A percentile compares a stretch with the other conserved stretches of the same genome.
Evolutionary conservation across 2,888 invertebrate species (phyloP).

Genomic region (Pteria penguin): DNA sequence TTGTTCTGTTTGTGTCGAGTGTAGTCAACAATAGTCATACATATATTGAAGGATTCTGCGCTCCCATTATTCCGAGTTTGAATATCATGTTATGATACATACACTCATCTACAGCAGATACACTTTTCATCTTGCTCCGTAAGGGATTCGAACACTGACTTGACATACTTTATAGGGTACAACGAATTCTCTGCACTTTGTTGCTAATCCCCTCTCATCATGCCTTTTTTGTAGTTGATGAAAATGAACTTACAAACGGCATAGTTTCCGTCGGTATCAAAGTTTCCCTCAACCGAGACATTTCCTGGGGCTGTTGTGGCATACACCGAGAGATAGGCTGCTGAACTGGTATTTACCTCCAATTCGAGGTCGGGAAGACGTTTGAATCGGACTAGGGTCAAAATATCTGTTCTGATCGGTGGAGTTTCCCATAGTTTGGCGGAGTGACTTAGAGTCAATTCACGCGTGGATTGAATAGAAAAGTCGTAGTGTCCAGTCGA

Average conservation of each 20-base stretch:
- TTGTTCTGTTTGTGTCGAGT: too few relatives aligned
- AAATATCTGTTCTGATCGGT: background rate
- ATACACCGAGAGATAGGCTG: background rate
- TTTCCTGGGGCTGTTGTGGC: background rate
- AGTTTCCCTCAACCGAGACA: background rate
- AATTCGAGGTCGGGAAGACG: constrained; percentile 5
- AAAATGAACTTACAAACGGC: constrained; percentile 24
- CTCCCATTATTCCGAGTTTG: too few relatives aligned
- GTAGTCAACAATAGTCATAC: too few relatives aligned
- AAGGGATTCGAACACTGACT: too few relatives aligned
- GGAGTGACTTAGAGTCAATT: constrained; percentile 43
- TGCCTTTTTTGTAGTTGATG: background rate
- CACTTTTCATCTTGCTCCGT: too few relatives aligned
- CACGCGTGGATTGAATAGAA: constrained; percentile 16
- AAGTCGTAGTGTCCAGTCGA: background rate
- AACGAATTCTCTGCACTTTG: too few relatives aligned
- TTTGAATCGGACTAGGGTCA: constrained; percentile 14
- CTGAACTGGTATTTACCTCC: background rate
- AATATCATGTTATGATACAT: too few relatives aligned
- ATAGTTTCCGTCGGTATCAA: constrained; percentile 5
- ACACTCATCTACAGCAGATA: too few relatives aligned
- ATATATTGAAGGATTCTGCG: too few relatives aligned
- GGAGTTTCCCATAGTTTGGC: constrained; percentile 18
- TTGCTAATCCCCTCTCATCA: too few relatives aligned
- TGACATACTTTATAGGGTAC: too few relatives aligned